Conservation (phyloP, 2,113 vertebrate genomes). For the Nannospalax galili region DNA sequence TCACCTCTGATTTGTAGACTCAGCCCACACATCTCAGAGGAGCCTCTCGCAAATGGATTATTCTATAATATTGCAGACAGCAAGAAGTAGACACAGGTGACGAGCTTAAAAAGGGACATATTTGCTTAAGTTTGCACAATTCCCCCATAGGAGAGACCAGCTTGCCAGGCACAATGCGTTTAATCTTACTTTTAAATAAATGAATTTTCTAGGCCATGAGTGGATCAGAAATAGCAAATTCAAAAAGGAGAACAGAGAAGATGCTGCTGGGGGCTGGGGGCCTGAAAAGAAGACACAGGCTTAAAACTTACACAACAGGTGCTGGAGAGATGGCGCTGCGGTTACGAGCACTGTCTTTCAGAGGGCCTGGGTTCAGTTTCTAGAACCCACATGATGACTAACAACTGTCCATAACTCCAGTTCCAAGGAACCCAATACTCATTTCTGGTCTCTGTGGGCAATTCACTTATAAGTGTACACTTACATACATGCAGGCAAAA, state of each 20-base stretch:
- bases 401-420: too few species aligned
- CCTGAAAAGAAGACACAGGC: neutral
- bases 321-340: too few species aligned
- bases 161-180: neutral
- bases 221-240: neutral
- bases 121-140: neutral
- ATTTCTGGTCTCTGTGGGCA: too few species aligned
- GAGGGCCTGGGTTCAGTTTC: too few species aligned
- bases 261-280: neutral
- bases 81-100: neutral
- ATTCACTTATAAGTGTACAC: too few species aligned
- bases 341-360: too few species aligned
- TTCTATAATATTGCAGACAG: neutral
- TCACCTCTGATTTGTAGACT: neutral
- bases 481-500: too few species aligned
- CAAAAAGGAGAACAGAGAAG: neutral
- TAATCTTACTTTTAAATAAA: conserved; percentile 42
- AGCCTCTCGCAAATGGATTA: neutral
- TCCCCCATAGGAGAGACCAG: neutral
- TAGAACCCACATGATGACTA: too few species aligned
- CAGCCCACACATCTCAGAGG: neutral
- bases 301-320: neutral
- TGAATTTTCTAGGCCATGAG: neutral
- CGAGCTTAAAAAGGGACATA: neutral
- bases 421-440: too few species aligned